Conservation (phyloP, 2,888 invertebrate species). For the Oscheius onirici region DNA sequence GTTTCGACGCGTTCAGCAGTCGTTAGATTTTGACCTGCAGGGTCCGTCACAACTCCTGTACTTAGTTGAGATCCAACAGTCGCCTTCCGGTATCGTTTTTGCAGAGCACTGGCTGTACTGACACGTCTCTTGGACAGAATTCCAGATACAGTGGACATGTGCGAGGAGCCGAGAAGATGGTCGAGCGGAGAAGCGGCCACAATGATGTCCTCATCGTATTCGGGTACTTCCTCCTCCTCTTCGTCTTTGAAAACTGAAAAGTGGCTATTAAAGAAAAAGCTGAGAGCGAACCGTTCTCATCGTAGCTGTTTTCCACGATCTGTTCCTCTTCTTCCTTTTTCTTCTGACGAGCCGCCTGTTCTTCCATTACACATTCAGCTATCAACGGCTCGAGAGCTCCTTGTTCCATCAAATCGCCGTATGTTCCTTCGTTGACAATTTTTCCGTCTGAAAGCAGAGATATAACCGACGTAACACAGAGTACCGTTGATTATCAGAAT, state of each 20-base stretch:
- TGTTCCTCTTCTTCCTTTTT: conserved; percentile 47
- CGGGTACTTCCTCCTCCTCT: conserved; percentile 13
- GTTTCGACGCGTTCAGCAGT: conserved; percentile 66
- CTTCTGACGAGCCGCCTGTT: conserved; percentile 42
- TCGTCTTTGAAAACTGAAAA: neutral
- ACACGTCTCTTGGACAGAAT: conserved; percentile 53
- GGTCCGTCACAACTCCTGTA: conserved; percentile 23
- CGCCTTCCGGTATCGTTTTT: conserved; percentile 29
- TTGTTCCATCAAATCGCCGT: conserved; percentile 62
- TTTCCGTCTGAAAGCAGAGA: conserved; percentile 53
- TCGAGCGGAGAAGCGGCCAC: conserved; percentile 47
- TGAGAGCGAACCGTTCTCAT: conserved; percentile 42
- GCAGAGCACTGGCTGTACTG: conserved; percentile 40
- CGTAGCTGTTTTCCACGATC: conserved; percentile 38
- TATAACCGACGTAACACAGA: neutral
- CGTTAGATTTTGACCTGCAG: conserved; percentile 54
- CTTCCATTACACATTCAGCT: conserved; percentile 63
- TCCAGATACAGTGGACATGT: conserved; percentile 69
- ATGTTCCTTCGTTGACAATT: conserved; percentile 64
- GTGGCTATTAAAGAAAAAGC: neutral
- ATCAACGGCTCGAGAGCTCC: conserved; percentile 65
- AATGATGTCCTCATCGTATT: conserved; percentile 43
- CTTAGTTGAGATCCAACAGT: conserved; percentile 11
- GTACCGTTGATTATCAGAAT: conserved; percentile 84
- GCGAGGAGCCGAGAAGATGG: conserved; percentile 62